These are phyloP conservation scores for Crematogaster levior DNA, from an alignment of 2,888 invertebrate species.

Conservation along the genomic window DNA sequence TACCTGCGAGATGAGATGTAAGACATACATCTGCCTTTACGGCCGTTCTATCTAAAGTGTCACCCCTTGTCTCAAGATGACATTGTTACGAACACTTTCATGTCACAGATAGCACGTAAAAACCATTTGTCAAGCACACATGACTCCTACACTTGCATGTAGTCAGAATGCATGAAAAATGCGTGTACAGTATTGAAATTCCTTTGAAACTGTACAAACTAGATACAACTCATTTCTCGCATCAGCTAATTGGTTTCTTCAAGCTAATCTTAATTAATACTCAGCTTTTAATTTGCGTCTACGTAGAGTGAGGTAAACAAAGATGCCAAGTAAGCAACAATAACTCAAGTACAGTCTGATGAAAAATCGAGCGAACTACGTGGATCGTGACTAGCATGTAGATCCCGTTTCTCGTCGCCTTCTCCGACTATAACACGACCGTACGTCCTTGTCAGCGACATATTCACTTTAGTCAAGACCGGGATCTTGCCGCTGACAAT, in stretches of 20 bases:
- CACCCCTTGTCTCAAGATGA: slow-evolving; percentile 6
- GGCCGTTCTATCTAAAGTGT: slow-evolving; percentile 8
- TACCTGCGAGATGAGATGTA: neutral
- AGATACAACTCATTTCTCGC: neutral
- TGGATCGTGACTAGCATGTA: slow-evolving; percentile 41
- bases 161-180: slow-evolving; percentile 34
- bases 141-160: slow-evolving; percentile 4
- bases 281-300: slow-evolving; percentile 9
- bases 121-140: slow-evolving; percentile 29
- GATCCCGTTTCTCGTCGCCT: slow-evolving; percentile 45
- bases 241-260: neutral
- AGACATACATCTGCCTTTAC: slow-evolving; percentile 2
- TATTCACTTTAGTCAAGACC: slow-evolving; percentile 58
- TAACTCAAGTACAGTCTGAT: slow-evolving; percentile 32
- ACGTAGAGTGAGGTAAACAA: slow-evolving; percentile 3
- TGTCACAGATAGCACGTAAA: slow-evolving; percentile 29
- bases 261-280: slow-evolving; percentile 1
- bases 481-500: slow-evolving; percentile 65
- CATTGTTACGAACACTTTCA: slow-evolving; percentile 4
- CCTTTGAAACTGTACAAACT: slow-evolving; percentile 4
- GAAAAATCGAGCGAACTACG: slow-evolving; percentile 49
- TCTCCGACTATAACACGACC: slow-evolving; percentile 63
- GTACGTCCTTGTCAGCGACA: slow-evolving; percentile 69
- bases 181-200: slow-evolving; percentile 17
- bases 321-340: slow-evolving; percentile 20